A percentile compares a stretch with the other conserved stretches of the same genome.
Evolutionary conservation across 1,140 invertebrate species (phyloP).

Genomic region (Halotydeus destructor): DNA sequence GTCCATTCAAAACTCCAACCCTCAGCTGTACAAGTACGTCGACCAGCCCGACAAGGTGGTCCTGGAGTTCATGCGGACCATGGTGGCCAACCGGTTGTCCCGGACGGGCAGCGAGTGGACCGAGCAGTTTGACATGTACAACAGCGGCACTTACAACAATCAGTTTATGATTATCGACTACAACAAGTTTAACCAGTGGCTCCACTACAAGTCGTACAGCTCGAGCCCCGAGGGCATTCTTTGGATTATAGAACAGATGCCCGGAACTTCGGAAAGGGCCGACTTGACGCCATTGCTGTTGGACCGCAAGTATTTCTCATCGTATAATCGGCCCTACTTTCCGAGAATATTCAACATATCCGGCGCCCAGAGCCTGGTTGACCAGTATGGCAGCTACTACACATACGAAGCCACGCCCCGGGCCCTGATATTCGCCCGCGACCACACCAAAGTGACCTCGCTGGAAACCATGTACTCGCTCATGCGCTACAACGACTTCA

Average conservation of each 20-base stretch:
- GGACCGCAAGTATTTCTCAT: conserved; percentile 24
- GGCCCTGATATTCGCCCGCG: conserved; percentile 25
- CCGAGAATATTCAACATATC: conserved; percentile 24
- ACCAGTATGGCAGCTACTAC: conserved; percentile 19
- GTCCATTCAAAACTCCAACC: conserved; percentile 24
- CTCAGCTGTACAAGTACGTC: conserved; percentile 19
- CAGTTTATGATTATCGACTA: conserved; percentile 26
- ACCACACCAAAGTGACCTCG: conserved; percentile 21
- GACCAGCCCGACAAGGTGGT: conserved; percentile 18
- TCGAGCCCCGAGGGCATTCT: conserved; percentile 19
- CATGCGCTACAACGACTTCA: conserved; percentile 24
- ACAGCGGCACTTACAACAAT: conserved; percentile 27
- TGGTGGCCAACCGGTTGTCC: conserved; percentile 25
- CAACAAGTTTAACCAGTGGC: conserved; percentile 20
- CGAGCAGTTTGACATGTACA: conserved; percentile 18
- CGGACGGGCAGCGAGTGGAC: conserved; percentile 21
- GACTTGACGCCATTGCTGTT: conserved; percentile 21
- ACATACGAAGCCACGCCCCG: conserved; percentile 23
- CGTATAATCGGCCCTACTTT: conserved; percentile 27
- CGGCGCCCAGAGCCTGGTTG: conserved; percentile 22
- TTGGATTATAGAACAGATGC: conserved; percentile 26
- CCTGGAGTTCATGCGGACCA: conserved; percentile 23
- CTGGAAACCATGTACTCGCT: conserved; percentile 21
- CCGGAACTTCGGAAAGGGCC: conserved; percentile 19
- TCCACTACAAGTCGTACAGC: not conserved